Evolutionary conservation across 2,888 invertebrate species (phyloP).

Genomic region (Lymantria dispar): DNA sequence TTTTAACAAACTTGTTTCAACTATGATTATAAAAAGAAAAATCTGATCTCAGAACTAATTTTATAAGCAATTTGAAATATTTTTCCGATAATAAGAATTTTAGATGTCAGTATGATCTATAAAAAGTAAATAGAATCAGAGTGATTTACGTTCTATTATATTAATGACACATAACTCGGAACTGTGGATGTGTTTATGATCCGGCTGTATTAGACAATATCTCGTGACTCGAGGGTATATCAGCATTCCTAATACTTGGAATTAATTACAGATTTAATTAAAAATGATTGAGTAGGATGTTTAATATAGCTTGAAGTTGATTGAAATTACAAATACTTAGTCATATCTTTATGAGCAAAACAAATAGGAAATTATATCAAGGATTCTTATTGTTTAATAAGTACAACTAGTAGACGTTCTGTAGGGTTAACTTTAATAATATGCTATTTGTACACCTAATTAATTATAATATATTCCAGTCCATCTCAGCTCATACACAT

Average conservation of each 20-base stretch:
- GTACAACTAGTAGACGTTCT: no score
- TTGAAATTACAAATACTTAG: neutral
- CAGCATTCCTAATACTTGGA: slow-evolving; percentile 35
- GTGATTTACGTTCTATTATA: slow-evolving; percentile 28
- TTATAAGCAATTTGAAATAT: slow-evolving; percentile 9
- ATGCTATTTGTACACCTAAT: no score
- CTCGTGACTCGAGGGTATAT: slow-evolving; percentile 29
- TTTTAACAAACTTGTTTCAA: no score
- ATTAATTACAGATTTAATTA: slow-evolving; percentile 29
- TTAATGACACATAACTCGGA: slow-evolving; percentile 26
- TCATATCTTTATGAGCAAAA: neutral
- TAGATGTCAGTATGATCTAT: slow-evolving; percentile 15
- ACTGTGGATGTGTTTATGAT: slow-evolving; percentile 26
- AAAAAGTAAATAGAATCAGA: slow-evolving; percentile 12
- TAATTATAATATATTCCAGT: no score
- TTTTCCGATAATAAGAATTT: slow-evolving; percentile 15
- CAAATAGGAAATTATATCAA: no score
- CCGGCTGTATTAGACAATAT: slow-evolving; percentile 33
- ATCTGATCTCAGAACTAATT: neutral
- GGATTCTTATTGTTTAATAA: no score
- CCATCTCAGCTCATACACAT: no score
- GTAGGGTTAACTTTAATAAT: no score
- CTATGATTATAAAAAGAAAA: no score
- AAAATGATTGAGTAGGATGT: slow-evolving; percentile 22
- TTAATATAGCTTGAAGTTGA: neutral